Evolutionary conservation across 1,140 invertebrate genomes (phyloP), one percentile per base, ranked within the genome.

Genomic region (Heterodera schachtii): DNA sequence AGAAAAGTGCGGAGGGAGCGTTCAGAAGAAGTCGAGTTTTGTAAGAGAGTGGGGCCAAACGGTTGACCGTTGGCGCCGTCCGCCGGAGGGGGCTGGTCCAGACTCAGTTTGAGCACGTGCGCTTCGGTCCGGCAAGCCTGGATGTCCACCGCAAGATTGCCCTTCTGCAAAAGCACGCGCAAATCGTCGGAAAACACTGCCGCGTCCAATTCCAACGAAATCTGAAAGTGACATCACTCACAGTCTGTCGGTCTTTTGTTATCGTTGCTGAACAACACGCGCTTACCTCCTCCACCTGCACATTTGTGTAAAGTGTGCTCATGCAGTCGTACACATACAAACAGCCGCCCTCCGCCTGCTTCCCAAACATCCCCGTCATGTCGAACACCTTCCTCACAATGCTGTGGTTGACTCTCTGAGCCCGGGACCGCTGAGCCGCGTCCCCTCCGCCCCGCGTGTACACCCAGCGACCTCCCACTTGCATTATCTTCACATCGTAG

Each of bases 1-100:
- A 81, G 79, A 60, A 81, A 81, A 19, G 80, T 81, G 2, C 75
- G 79, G 6, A 81, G 60, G 2, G 78, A 78, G 46, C 57, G 76
- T 11, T 78, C 49, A 8, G 76, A 60, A 16, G 0, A 60, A 1
- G 57, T 19, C 9, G 16, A 11, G 57, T 16, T 19, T 60, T 60
- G 57, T 4, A 3, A 19, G 57, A 60, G 44, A 19, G 19, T 6
- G 74, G 74, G 41, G 47, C 46, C 41, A 47, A 47, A 75, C 6
- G 66, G 57, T 44, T 57, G 21, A n/a, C 64, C 49, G 49, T 69
- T 3, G 9, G 1, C 44, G 4, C 21, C 49, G 3, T 69, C 64
- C 2, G 31, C 70, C 76, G 64, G 49, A 31, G 66, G 13, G 9
- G 66, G 4, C 19, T 78, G 71, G 3, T 47, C 71, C 4, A 47